These are phyloP conservation scores for Amphipoea oculea DNA, from an alignment of 2,888 invertebrate genomes.

Conservation along the genomic window DNA sequence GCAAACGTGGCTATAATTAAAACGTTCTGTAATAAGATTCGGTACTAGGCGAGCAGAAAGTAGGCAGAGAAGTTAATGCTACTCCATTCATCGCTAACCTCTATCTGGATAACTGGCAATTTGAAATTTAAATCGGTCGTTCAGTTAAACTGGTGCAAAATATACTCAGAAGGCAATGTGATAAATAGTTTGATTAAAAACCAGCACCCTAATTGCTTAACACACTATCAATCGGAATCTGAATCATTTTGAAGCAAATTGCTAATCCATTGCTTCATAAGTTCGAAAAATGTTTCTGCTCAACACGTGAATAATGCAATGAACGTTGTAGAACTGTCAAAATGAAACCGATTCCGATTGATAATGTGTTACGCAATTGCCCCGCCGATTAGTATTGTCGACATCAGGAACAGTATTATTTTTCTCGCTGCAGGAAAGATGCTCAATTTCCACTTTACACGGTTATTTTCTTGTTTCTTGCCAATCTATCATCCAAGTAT, in stretches of 20 bases:
- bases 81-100: conserved; percentile 82
- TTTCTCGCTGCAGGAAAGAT: not conserved
- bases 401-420: not conserved
- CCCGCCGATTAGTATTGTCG: not conserved
- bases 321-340: too few species aligned
- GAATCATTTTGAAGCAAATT: too few species aligned
- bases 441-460: not conserved
- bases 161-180: conserved; percentile 41
- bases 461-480: not conserved
- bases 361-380: too few species aligned
- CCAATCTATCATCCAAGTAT: not conserved
- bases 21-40: conserved; percentile 44
- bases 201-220: too few species aligned
- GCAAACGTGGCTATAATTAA: too few species aligned
- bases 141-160: conserved; percentile 75
- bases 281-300: too few species aligned
- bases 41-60: conserved; percentile 39
- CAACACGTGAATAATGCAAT: too few species aligned
- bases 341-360: too few species aligned
- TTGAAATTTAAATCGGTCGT: conserved; percentile 88
- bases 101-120: conserved; percentile 85
- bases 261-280: too few species aligned
- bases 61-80: conserved; percentile 67
- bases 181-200: not conserved
- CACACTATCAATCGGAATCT: too few species aligned